Evolutionary conservation across 2,888 invertebrate species (phyloP), one percentile per base, ranked within the genome.

Genomic region (Aphodius sticticus): DNA sequence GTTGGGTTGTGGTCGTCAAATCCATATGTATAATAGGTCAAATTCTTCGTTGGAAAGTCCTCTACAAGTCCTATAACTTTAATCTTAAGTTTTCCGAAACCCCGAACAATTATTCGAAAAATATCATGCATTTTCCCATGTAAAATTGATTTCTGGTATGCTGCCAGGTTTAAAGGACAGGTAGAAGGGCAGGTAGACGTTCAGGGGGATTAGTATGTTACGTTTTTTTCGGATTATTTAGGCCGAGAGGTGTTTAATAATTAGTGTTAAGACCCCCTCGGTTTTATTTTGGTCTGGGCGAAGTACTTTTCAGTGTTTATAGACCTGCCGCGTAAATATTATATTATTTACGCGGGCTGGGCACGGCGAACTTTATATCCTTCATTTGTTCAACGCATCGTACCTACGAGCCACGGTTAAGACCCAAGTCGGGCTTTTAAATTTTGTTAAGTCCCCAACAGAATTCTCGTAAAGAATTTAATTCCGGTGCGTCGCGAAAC

Each of bases 361-460:
- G 9, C 6, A 71, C 74, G 74, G 74, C 9, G 74, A 74, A 74
- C 36, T 74, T 74, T 74, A 74, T 74, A 74, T 35, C 74, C 36
- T 7, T 37, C 74, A 74, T 74, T 74, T 37, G 74, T 74, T 71
- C 15, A 15, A 16, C 26, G 71, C 36, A 37, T 12, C 71, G 53
- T 53, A 53, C 35, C 16, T 35, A 26, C 71, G 71, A 36, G 35
- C 35, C 16, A 36, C 12, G 26, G 37, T n/a, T 36, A 74, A 74
- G 37, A 35, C 74, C 26, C 74, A 36, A 35, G 16, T 26, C 70
- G 16, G 70, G 12, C 74, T 74, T 74, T 74, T 74, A 74, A 74
- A 74, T 74, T 74, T 36, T 36, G 74, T 35, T 74, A 74, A 74
- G 36, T 74, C 74, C 74, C 74, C 37, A n/a, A 37, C 37, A 74